Evolutionary conservation across 2,888 invertebrate species (phyloP).

Genomic region (Cataglyphis rosenhaueri): DNA sequence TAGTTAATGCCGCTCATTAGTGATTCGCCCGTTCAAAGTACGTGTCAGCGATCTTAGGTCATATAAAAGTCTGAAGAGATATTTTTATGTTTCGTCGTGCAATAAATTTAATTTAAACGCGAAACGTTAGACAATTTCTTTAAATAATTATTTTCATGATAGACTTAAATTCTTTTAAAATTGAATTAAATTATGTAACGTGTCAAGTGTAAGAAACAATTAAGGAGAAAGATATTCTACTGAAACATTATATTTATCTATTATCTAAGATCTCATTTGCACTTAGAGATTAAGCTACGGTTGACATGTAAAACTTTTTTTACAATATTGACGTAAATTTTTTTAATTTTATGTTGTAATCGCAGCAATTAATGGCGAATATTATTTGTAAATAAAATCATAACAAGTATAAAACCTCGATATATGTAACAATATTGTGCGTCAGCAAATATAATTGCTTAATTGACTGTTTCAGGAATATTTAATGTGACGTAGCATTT

Average conservation of each 20-base stretch:
- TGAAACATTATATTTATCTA: not conserved
- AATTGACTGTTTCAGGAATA: slow-evolving; percentile 21
- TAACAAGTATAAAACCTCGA: not conserved
- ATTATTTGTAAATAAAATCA: slow-evolving; percentile 2
- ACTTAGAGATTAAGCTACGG: not conserved
- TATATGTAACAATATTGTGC: not conserved
- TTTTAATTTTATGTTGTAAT: not conserved
- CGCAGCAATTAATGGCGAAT: not conserved
- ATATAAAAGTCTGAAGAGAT: not conserved
- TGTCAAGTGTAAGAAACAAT: not conserved
- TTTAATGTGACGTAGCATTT: not conserved
- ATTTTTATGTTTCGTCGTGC: not conserved
- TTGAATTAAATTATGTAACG: not conserved
- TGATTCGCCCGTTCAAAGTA: not conserved
- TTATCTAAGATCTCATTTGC: not conserved
- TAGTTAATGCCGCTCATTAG: not conserved
- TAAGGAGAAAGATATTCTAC: not conserved
- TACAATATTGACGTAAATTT: not conserved
- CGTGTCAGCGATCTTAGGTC: not conserved
- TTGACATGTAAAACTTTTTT: not conserved
- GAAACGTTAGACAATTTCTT: not conserved
- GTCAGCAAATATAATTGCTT: slow-evolving; percentile 31
- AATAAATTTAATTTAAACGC: not conserved
- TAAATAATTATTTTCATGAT: not conserved
- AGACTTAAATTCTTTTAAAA: not conserved